Percentiles rank a stretch among this genome's conserved stretches.
Evolutionary conservation across 2,888 invertebrate species (phyloP).

Genomic region (Habroteleia sp.): DNA sequence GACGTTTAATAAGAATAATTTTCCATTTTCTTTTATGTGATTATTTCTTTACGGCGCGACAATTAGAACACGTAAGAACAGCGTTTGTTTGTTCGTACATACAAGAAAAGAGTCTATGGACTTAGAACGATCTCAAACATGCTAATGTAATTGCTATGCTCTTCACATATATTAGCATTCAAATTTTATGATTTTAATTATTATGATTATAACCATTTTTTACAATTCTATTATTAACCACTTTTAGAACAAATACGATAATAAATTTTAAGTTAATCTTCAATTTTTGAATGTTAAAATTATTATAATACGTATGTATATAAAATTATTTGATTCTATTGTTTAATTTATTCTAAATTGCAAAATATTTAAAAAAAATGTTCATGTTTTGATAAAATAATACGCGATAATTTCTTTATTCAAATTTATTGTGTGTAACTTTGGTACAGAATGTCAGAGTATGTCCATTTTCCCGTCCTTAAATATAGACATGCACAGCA

Average conservation of each 20-base stretch:
- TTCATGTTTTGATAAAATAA: too few relatives aligned
- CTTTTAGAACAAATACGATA: too few relatives aligned
- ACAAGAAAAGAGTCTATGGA: constrained; percentile 45
- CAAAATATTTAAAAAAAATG: too few relatives aligned
- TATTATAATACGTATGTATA: too few relatives aligned
- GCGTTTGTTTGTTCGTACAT: too few relatives aligned
- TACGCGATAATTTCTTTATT: too few relatives aligned
- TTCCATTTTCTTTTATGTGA: constrained; percentile 35
- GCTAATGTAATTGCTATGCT: constrained; percentile 22
- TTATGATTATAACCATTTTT: background rate
- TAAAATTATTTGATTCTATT: background rate
- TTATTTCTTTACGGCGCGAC: constrained; percentile 38
- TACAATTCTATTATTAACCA: too few relatives aligned
- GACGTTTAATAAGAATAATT: constrained; percentile 43
- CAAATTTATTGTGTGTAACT: too few relatives aligned
- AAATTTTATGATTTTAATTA: background rate
- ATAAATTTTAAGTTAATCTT: too few relatives aligned
- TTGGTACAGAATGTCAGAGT: constrained; percentile 41
- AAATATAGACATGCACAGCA: constrained; percentile 49
- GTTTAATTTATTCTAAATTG: too few relatives aligned
- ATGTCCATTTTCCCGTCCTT: constrained; percentile 34
- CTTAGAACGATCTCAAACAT: constrained; percentile 36
- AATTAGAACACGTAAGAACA: constrained; percentile 48
- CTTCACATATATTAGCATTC: constrained; percentile 9
- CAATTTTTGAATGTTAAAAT: too few relatives aligned